Evolutionary conservation across 2,888 invertebrate species (phyloP).

Genomic region (Phasia obesa): DNA sequence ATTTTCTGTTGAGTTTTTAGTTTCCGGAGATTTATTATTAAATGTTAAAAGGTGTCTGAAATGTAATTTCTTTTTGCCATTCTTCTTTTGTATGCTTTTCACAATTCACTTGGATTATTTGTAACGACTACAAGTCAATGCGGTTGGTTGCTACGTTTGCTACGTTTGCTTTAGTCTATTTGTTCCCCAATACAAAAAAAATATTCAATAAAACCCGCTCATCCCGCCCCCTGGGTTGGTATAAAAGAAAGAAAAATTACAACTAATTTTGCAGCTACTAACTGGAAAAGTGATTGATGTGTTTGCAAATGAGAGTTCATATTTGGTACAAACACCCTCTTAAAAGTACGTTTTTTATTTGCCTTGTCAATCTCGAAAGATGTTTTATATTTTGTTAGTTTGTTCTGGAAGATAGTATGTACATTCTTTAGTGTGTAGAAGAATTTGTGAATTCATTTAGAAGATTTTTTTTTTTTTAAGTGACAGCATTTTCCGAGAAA

Average conservation of each 20-base stretch:
- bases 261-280: conserved; percentile 14
- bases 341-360: conserved; percentile 36
- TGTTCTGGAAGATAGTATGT: neutral
- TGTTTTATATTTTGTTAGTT: no score
- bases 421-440: no score
- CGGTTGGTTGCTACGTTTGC: neutral
- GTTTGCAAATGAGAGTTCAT: conserved; percentile 69
- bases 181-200: neutral
- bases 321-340: conserved; percentile 43
- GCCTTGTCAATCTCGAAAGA: conserved; percentile 30
- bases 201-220: conserved; percentile 1
- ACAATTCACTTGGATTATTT: conserved; percentile 11
- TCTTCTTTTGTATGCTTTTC: neutral
- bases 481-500: conserved; percentile 36
- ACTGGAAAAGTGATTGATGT: conserved; percentile 66
- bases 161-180: conserved; percentile 12
- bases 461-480: conserved; percentile 34
- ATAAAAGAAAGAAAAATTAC: conserved; percentile 25
- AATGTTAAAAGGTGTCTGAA: conserved; percentile 35
- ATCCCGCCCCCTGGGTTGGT: no score
- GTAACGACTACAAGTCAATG: conserved; percentile 9
- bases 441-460: no score
- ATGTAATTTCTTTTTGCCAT: conserved; percentile 12
- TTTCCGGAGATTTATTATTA: conserved; percentile 46
- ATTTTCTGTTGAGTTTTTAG: neutral